A percentile compares a stretch with the other conserved stretches of the same genome.
These are phyloP conservation scores for Diglossa brunneiventris DNA, from an alignment of 2,113 vertebrate species.

Conservation along the genomic window DNA sequence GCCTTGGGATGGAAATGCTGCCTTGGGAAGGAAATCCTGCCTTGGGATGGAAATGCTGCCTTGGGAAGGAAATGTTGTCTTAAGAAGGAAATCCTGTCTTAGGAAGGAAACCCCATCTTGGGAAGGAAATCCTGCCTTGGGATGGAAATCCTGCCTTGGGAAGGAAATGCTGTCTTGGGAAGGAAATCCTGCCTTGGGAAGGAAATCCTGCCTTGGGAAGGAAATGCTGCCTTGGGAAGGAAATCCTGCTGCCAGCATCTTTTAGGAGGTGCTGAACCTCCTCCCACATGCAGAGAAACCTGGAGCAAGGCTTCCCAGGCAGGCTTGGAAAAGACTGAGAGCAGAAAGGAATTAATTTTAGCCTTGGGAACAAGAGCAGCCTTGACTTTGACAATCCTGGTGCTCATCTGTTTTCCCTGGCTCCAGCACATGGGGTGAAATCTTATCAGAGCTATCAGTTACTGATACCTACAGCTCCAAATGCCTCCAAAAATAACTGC, in stretches of 20 bases:
- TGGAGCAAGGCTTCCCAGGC: neutral
- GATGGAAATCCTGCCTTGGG: no score
- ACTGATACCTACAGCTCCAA: neutral
- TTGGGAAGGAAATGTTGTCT: neutral
- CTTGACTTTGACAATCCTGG: neutral
- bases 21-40: neutral
- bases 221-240: neutral
- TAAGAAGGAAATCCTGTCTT: no score
- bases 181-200: neutral
- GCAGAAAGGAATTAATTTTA: neutral
- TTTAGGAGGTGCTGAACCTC: neutral
- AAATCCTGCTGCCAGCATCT: neutral
- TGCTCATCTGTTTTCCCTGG: neutral
- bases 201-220: neutral
- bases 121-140: no score
- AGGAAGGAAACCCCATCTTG: no score
- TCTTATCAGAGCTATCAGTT: neutral
- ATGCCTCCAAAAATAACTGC: conserved; percentile 32
- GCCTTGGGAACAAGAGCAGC: neutral
- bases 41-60: neutral
- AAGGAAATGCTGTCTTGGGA: neutral
- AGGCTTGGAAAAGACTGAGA: neutral
- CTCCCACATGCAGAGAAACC: neutral
- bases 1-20: no score
- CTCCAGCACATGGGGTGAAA: neutral